Evolutionary conservation across 2,113 vertebrate genomes (phyloP), one percentile per base, ranked within the genome.

Genomic region (Procavia capensis): DNA sequence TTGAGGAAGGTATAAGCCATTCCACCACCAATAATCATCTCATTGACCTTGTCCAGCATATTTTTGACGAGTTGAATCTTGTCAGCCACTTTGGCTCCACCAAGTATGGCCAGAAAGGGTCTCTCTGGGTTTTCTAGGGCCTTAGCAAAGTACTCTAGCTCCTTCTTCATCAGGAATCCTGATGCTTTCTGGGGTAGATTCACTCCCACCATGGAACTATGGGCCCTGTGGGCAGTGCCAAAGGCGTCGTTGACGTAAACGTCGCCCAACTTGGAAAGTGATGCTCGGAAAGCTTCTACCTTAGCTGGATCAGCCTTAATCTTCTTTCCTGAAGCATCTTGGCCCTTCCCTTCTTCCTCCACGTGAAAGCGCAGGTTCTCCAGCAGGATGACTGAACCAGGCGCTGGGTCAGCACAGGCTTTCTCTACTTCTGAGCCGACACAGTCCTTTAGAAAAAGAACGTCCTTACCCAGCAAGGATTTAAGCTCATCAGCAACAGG

Each of bases 1-100:
- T 99, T 99, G 88, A 99, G 99, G 98, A 99, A 99, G 93, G 99
- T 99, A 97, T 99, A 99, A 0, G 99, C 99, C 99, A 99, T 99
- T 10, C 99, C 99, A 45, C 99, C 99, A 0, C 99, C 99, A 34
- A 99, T 99, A 97, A 99, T 99, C 99, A 99, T 99, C 98, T 99
- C 99, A 16, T 99, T 98, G 74, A 99, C 99, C 91, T 99, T 98
- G 97, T 99, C 99, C 98, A 99, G 95, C 99, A 99, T 99, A 98
- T 99, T 99, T 98, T 98, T 99, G 98, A 99, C 99, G 94, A 99
- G 99, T 98, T 99, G 99, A 96, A 99, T 99, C 99, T 99, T 99
- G 98, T 99, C 99, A 98, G 99, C 99, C 91, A 99, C 99, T 99
- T 99, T 99, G 57, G 99, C 99, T 96, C 99, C 99, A 94, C 99